Base-by-base conservation (phyloP, 2,888 invertebrate genomes). In the Torymus texanus region DNA sequence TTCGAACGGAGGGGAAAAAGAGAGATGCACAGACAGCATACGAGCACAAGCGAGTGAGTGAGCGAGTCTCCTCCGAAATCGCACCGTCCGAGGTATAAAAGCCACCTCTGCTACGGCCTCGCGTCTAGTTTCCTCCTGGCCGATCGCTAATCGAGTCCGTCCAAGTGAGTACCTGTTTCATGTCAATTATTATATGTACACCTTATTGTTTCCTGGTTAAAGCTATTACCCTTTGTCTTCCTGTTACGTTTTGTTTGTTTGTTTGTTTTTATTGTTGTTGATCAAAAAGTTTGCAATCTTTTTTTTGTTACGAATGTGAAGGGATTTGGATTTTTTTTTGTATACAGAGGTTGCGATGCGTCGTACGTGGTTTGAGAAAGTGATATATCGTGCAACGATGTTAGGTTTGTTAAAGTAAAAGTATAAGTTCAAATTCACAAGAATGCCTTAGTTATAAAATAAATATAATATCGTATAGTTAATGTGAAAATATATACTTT, bases 41-140 rank as follows among this genome's bases (percentile, higher is more conserved):
- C 21, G 21, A 21, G 21, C 2, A 21, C 2, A 21, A 21, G 1
- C 41, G 18, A 65, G 50, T 12, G 29, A 72, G 75, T 81, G 78
- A 75, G 70, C 63, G 66, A 61, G 62, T 74, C 75, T 50, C 59
- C 80, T 72, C 79, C 78, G 80, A 81, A 83, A 74, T 83, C 77
- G 78, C 41, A 72, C 71, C 70, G 21, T 18, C 55, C 72, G 83
- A 71, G 82, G 84, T 89, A 89, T 89, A 89, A 88, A 89, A 88
- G 87, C 86, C 84, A 85, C 85, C 83, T 82, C 85, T 82, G 84
- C 83, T 76, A 76, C 84, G 85, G 84, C 82, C 84, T 83, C 87
- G 86, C 85, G 85, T 85, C 88, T 87, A 89, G 89, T 89, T 86
- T 86, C 85, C 73, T 58, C 68, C 63, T 67, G 72, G 72, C 82